Conservation (phyloP, 2,888 invertebrate species). For the Chaetogeoica ovagalla region DNA sequence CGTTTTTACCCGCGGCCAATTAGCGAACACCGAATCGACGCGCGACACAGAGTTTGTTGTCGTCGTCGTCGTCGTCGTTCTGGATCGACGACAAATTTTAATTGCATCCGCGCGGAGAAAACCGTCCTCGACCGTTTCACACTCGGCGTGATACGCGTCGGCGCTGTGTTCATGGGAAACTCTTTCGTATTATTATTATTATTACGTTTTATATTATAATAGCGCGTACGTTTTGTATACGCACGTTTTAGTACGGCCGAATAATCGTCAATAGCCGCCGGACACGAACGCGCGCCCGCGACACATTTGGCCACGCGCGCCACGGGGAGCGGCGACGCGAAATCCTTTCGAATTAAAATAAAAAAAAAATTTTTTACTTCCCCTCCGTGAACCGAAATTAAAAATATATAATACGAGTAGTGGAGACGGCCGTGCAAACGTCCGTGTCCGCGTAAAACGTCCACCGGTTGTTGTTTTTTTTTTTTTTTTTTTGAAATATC, state of each 20-base stretch:
- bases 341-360: conserved; percentile 51
- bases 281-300: conserved; percentile 34
- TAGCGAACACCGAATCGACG: conserved; percentile 25
- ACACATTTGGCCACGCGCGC: conserved; percentile 53
- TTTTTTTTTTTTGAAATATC: too few species aligned
- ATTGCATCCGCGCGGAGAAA: conserved; percentile 31
- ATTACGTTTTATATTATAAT: not conserved
- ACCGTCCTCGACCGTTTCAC: conserved; percentile 20
- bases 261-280: conserved; percentile 51
- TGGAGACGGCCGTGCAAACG: not conserved
- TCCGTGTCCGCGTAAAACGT: conserved; percentile 16
- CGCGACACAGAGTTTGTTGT: not conserved
- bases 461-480: not conserved
- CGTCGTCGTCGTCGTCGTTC: conserved; percentile 25
- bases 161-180: conserved; percentile 41
- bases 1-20: conserved; percentile 34
- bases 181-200: conserved; percentile 1
- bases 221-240: too few species aligned
- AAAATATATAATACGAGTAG: not conserved
- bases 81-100: conserved; percentile 52
- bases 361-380: not conserved
- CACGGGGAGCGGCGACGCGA: conserved; percentile 40
- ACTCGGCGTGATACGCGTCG: not conserved
- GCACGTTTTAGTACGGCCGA: conserved; percentile 46
- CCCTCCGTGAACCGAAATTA: too few species aligned